Evolutionary conservation across 2,797 vertebrate genomes (phyloP).

Genomic region (Sebastes trivittatus): DNA sequence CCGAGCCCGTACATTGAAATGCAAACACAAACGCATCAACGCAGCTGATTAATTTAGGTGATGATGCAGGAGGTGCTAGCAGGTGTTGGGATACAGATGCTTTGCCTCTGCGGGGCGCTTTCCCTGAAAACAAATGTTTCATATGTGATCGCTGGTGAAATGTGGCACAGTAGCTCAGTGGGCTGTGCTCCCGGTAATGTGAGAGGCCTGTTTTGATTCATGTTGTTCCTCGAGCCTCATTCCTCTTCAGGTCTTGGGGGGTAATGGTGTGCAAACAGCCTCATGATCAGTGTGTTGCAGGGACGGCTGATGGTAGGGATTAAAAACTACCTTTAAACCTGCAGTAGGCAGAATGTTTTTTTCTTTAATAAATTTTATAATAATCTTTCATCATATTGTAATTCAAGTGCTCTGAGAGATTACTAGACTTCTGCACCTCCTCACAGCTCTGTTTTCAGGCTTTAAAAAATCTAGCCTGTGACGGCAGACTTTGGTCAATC

Average conservation of each 20-base stretch:
- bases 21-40: conserved; percentile 63
- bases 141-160: conserved; percentile 40
- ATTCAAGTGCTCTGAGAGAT: too few species aligned
- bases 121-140: conserved; percentile 56
- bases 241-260: conserved; percentile 39
- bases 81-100: conserved; percentile 61
- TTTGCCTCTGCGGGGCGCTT: conserved; percentile 23
- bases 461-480: too few species aligned
- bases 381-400: too few species aligned
- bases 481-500: too few species aligned
- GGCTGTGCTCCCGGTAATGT: conserved; percentile 29
- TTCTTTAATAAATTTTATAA: too few species aligned
- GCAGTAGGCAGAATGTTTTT: too few species aligned
- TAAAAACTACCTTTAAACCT: background rate
- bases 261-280: conserved; percentile 43
- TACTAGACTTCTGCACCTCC: too few species aligned
- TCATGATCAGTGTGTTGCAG: conserved; percentile 10
- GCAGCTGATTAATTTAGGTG: conserved; percentile 62
- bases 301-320: background rate
- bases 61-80: conserved; percentile 44
- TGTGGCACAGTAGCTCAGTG: conserved; percentile 39
- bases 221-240: conserved; percentile 52
- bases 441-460: too few species aligned
- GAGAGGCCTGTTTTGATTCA: conserved; percentile 57
- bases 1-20: conserved; percentile 32